A percentile compares a stretch with the other conserved stretches of the same genome.
phyloP scores from a whole-genome alignment of 2,888 invertebrate genomes.

The Stictocephala bisonia region DNA sequence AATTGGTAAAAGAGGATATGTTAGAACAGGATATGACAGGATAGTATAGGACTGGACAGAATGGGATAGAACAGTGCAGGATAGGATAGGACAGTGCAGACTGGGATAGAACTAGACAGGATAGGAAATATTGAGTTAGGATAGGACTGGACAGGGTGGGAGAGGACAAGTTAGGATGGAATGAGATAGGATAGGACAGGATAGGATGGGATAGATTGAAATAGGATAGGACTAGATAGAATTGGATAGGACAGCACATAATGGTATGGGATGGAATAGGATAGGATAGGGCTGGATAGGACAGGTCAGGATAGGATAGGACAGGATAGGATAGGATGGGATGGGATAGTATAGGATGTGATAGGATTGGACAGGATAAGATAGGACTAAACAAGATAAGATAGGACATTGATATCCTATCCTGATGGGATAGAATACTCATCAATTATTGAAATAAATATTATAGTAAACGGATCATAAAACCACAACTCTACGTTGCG shows the following conservation, averaged over 20 bases:
- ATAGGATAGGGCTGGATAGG: slow-evolving; percentile 1
- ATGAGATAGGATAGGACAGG: neutral
- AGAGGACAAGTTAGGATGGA: slow-evolving; percentile 2
- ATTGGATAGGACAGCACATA: neutral
- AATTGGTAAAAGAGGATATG: too few species aligned
- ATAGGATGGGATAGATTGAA: neutral
- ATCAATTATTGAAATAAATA: too few species aligned
- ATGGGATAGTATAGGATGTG: too few species aligned
- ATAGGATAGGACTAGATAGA: neutral
- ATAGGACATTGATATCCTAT: too few species aligned
- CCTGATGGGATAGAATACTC: too few species aligned
- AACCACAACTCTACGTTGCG: too few species aligned
- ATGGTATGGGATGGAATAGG: neutral
- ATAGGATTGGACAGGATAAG: too few species aligned
- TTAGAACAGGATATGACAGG: slow-evolving; percentile 9
- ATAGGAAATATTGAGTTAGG: neutral
- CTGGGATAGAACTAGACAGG: neutral
- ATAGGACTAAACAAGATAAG: too few species aligned
- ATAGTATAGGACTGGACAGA: slow-evolving; percentile 3
- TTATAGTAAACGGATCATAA: too few species aligned
- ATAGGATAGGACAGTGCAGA: slow-evolving; percentile 13
- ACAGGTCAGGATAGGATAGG: too few species aligned
- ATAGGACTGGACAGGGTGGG: slow-evolving; percentile 12
- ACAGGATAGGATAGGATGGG: too few species aligned
- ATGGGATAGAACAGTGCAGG: slow-evolving; percentile 3